phyloP scores from a whole-genome alignment of 2,113 vertebrate genomes.

The Sapayoa aenigma region DNA sequence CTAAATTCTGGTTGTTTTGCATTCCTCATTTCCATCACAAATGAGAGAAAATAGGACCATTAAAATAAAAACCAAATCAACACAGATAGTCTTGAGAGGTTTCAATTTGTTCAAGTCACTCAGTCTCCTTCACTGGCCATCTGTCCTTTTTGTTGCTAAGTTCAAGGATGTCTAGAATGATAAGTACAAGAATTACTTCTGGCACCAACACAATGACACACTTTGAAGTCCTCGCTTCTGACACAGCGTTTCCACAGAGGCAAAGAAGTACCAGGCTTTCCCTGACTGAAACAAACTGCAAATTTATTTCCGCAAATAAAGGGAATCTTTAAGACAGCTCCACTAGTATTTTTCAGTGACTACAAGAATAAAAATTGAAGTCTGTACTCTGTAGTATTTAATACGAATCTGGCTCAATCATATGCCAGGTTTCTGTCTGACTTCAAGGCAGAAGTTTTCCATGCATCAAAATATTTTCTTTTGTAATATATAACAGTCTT shows the following conservation, averaged over 20 bases:
- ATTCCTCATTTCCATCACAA: background rate
- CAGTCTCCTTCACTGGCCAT: constrained; percentile 14
- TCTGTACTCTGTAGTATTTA: background rate
- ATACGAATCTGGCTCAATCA: background rate
- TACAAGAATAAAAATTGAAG: background rate
- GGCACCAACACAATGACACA: background rate
- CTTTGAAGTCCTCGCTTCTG: background rate
- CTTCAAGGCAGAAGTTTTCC: background rate
- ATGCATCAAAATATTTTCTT: background rate
- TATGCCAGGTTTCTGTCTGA: background rate
- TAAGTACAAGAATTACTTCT: constrained; percentile 16
- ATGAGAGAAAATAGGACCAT: background rate
- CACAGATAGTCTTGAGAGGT: background rate
- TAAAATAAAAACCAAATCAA: background rate
- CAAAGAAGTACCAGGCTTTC: background rate
- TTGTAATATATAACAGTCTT: background rate
- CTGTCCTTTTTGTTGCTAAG: background rate
- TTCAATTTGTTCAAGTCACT: constrained; percentile 20
- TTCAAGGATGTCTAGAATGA: constrained; percentile 6
- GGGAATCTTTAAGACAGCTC: background rate
- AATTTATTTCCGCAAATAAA: background rate
- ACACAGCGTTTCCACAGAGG: background rate
- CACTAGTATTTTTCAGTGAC: background rate
- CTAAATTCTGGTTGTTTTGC: background rate
- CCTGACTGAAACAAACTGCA: background rate